Base-by-base conservation (phyloP, 2,888 invertebrate genomes). In the Lutraria lutraria region DNA sequence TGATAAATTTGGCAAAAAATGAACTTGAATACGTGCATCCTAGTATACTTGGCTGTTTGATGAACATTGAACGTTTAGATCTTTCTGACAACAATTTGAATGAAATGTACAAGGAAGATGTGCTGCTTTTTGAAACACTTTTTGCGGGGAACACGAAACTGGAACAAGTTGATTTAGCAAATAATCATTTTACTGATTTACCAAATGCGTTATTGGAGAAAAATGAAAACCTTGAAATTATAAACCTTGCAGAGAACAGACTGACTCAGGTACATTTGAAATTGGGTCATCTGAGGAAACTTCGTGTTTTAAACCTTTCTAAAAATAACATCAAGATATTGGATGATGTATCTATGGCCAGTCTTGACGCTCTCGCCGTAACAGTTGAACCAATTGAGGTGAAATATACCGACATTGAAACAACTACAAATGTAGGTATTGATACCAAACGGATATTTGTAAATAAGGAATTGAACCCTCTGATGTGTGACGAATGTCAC, bases 11-110 rank as follows among this genome's bases (percentile, higher is more conserved):
- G 15, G 54, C 54, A 10, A 53, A 53, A 10, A 85, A 85, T 54
- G 56, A 54, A 31, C 52, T 85, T 43, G 85, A 85, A 25, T 76
- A 53, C 29, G 13, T 85, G 0, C 72, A 85, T 53, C 85, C 85
- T 0, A 85, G 53, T 72, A 54, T 85, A 25, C 10, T 76, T 29
- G 19, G 43, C 10, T 85, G 76, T 29, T 13, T 31, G 4, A 16
- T 31, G 10, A 85, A 76, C 19, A 52, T 85, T 76, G 31, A 72
- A 54, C n/a, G 25, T 52, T 13, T 85, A 31, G 85, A 85, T 76
- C 34, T 85, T 21, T 85, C 85, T 19, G 53, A 52, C 29, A 85
- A 85, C 25, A 25, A 85, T 13, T 54, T 85, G 12, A 16, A 31
- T 31, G 25, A 21, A 68, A 85, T 85, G 85, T 13, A 29, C 19